These are phyloP conservation scores for Melanotaenia parkinsoni DNA, from an alignment of 2,797 vertebrate species.

Conservation along the genomic window DNA sequence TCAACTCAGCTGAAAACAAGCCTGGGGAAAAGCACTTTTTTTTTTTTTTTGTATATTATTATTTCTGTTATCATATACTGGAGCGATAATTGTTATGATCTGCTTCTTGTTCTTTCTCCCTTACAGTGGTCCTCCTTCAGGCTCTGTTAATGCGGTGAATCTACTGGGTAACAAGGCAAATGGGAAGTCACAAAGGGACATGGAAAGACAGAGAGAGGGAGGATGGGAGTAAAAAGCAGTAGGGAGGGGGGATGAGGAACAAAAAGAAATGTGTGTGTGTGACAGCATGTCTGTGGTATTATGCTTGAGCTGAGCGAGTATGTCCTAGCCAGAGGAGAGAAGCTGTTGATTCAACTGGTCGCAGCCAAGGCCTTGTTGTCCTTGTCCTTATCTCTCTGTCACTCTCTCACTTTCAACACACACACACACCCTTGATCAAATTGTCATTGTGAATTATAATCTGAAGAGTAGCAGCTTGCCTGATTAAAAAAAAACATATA, in stretches of 20 bases:
- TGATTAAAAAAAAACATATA: conserved; percentile 11
- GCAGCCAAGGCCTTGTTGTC: conserved; percentile 49
- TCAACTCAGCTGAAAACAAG: conserved; percentile 32
- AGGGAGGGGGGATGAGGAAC: conserved; percentile 3
- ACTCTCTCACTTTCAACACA: conserved; percentile 15
- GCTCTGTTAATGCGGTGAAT: conserved; percentile 53
- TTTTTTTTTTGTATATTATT: conserved; percentile 17
- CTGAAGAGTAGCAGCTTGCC: conserved; percentile 12
- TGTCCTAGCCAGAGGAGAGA: conserved; percentile 70
- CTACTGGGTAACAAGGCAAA: conserved; percentile 49
- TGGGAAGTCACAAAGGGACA: conserved; percentile 50
- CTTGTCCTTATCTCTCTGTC: conserved; percentile 61
- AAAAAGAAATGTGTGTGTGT: conserved; percentile 20
- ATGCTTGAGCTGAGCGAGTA: conserved; percentile 48
- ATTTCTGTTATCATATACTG: conserved; percentile 28
- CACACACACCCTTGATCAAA: conserved; percentile 34
- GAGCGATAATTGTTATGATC: conserved; percentile 28
- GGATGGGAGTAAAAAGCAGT: conserved; percentile 4
- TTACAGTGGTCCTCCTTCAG: conserved; percentile 36
- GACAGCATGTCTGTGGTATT: conserved; percentile 61
- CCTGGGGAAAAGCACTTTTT: conserved; percentile 31
- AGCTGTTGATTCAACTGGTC: conserved; percentile 68
- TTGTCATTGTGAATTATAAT: conserved; percentile 41
- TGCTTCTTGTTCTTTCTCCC: not conserved
- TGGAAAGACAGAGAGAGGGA: conserved; percentile 18